A percentile compares a stretch with the other conserved stretches of the same genome.
These are phyloP conservation scores for Lithophane ornitopus DNA, from an alignment of 2,888 invertebrate species.

Conservation along the genomic window DNA sequence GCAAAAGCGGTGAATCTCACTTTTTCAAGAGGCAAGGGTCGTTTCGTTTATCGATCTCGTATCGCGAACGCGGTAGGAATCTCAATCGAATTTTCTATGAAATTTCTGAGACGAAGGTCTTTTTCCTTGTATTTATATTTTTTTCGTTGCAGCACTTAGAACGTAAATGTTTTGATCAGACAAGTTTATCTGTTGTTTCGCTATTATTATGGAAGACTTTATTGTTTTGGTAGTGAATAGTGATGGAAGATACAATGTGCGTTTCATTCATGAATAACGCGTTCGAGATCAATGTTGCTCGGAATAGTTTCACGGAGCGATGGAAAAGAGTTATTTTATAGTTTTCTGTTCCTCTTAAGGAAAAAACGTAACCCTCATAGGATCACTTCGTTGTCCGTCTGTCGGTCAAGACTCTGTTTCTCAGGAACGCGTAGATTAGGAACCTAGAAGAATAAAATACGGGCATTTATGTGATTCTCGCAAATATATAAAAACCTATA, in stretches of 20 bases:
- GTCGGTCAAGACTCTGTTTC: too few species aligned
- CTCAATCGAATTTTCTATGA: constrained; percentile 79
- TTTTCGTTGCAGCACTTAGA: constrained; percentile 66
- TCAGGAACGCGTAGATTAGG: too few species aligned
- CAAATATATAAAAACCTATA: too few species aligned
- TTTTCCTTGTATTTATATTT: constrained; percentile 68
- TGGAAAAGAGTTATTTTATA: background rate
- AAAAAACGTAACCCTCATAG: background rate
- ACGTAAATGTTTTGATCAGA: constrained; percentile 70
- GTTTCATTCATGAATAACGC: constrained; percentile 19
- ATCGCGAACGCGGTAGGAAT: constrained; percentile 80
- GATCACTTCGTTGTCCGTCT: too few species aligned
- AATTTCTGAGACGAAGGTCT: constrained; percentile 75
- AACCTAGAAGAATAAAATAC: too few species aligned
- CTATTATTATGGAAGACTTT: constrained; percentile 33
- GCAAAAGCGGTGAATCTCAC: constrained; percentile 82
- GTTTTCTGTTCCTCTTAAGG: background rate
- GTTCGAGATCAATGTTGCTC: background rate
- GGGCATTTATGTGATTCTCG: too few species aligned
- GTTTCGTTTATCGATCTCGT: constrained; percentile 84
- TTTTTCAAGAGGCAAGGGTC: constrained; percentile 81
- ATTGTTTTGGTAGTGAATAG: constrained; percentile 36
- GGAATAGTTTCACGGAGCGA: constrained; percentile 13
- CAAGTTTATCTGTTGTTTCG: constrained; percentile 51
- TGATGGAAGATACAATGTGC: constrained; percentile 13